Conservation (phyloP, 2,888 invertebrate species). For the Drosophila subsilvestris region DNA sequence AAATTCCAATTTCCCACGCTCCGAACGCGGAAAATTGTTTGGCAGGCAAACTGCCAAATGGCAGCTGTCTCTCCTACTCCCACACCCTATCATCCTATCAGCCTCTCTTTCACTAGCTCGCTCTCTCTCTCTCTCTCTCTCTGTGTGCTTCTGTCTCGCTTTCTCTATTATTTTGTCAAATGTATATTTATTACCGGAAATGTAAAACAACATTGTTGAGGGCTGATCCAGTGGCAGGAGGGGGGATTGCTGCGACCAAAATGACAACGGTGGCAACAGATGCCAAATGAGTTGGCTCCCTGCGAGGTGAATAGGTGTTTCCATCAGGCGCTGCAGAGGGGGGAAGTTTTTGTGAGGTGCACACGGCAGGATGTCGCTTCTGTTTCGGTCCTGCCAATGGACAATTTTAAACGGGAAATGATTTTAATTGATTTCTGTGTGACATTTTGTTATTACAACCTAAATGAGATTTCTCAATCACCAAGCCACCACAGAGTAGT, state of each 20-base stretch:
- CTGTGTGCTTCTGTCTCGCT: neutral
- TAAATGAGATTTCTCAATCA: slow-evolving; percentile 61
- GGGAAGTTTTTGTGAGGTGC: neutral
- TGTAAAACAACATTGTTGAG: slow-evolving; percentile 71
- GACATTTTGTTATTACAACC: slow-evolving; percentile 69
- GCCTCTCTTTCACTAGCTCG: neutral
- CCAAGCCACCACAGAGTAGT: slow-evolving; percentile 10
- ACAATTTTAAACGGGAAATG: slow-evolving; percentile 64
- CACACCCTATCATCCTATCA: too few relatives aligned
- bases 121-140: neutral
- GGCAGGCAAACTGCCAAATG: slow-evolving; percentile 63
- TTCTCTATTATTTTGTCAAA: slow-evolving; percentile 69
- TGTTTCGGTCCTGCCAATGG: slow-evolving; percentile 25
- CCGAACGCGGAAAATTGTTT: slow-evolving; percentile 20
- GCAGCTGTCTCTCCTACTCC: slow-evolving; percentile 8
- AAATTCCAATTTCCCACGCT: slow-evolving; percentile 71
- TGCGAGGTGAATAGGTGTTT: slow-evolving; percentile 6
- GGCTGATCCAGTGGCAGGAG: neutral
- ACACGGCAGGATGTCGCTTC: slow-evolving; percentile 25
- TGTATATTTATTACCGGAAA: slow-evolving; percentile 77
- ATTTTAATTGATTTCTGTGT: slow-evolving; percentile 73
- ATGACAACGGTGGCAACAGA: slow-evolving; percentile 72
- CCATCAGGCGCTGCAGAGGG: too few relatives aligned
- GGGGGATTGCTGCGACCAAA: slow-evolving; percentile 48
- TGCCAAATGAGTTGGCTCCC: slow-evolving; percentile 52